A percentile compares a stretch with the other conserved stretches of the same genome.
phyloP scores from a whole-genome alignment of 2,888 invertebrate genomes.

The Julus scanicus region DNA sequence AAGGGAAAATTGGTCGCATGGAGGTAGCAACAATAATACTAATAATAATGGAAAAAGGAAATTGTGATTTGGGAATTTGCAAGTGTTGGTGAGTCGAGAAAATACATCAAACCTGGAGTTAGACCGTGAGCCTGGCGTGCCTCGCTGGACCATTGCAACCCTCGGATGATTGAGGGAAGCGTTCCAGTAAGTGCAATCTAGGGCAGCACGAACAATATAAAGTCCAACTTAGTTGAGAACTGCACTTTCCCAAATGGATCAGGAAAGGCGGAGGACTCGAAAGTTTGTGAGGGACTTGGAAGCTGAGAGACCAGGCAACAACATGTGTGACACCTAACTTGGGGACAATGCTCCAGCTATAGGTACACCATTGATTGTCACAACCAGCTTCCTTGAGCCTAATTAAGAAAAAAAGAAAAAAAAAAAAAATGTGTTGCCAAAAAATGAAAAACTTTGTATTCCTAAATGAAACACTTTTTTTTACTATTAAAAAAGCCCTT shows the following conservation, averaged over 20 bases:
- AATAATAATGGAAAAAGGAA: slow-evolving; percentile 23
- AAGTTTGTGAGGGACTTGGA: slow-evolving; percentile 49
- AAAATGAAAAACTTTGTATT: background rate
- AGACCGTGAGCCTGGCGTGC: slow-evolving; percentile 32
- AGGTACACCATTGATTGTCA: slow-evolving; percentile 81
- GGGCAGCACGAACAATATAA: slow-evolving; percentile 50
- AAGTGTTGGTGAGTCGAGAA: slow-evolving; percentile 38
- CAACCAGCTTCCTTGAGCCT: slow-evolving; percentile 87
- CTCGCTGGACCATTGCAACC: slow-evolving; percentile 35
- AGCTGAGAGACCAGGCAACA: slow-evolving; percentile 54
- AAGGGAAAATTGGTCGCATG: background rate
- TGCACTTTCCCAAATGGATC: slow-evolving; percentile 41
- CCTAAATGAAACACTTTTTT: too few relatives aligned
- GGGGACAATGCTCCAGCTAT: slow-evolving; percentile 52
- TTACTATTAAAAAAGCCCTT: too few relatives aligned
- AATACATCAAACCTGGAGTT: slow-evolving; percentile 39
- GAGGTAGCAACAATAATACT: slow-evolving; percentile 27
- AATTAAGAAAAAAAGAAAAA: background rate
- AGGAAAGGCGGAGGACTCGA: slow-evolving; percentile 48
- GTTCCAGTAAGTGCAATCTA: slow-evolving; percentile 39
- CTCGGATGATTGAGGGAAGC: slow-evolving; percentile 22
- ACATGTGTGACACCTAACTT: slow-evolving; percentile 51
- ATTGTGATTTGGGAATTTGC: slow-evolving; percentile 39
- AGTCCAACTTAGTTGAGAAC: slow-evolving; percentile 49
- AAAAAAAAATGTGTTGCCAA: background rate